phyloP scores from a whole-genome alignment of 2,888 invertebrate genomes.

The Micropterix aruncella region DNA sequence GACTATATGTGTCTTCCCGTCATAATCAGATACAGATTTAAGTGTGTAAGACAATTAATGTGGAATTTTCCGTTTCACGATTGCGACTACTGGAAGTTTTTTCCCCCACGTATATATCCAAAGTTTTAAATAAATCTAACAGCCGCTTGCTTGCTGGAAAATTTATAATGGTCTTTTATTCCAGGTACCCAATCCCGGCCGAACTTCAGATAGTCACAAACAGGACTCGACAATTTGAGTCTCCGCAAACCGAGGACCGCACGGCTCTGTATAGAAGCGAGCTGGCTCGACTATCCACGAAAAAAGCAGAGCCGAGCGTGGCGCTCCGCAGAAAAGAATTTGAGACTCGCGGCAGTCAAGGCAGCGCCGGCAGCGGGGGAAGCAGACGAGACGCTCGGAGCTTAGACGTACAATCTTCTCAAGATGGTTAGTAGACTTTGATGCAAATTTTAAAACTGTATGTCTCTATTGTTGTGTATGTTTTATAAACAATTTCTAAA shows the following conservation, averaged over 20 bases:
- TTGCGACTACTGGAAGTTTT: no score
- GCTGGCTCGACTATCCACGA: constrained; percentile 47
- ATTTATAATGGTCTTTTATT: background rate
- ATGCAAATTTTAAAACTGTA: no score
- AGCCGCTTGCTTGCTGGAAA: no score
- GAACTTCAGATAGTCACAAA: constrained; percentile 57
- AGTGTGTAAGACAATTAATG: no score
- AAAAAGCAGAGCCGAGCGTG: constrained; percentile 61
- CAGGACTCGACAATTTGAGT: constrained; percentile 60
- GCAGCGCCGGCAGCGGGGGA: constrained; percentile 19
- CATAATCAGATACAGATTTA: no score
- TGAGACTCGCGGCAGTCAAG: constrained; percentile 39
- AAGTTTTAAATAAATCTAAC: no score
- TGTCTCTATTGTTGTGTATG: no score
- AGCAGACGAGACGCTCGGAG: constrained; percentile 30
- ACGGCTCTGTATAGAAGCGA: constrained; percentile 56
- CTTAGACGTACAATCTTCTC: constrained; percentile 29
- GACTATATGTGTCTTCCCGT: no score
- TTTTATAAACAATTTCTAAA: no score
- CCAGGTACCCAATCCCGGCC: constrained; percentile 26
- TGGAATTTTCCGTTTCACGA: no score
- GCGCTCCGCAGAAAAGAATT: constrained; percentile 58
- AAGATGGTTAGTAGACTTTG: constrained; percentile 24
- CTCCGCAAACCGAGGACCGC: constrained; percentile 43
- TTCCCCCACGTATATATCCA: no score